Percentiles rank a stretch among this genome's conserved stretches.
phyloP scores from a whole-genome alignment of 2,113 vertebrate genomes.

The Copsychus sechellarum region DNA sequence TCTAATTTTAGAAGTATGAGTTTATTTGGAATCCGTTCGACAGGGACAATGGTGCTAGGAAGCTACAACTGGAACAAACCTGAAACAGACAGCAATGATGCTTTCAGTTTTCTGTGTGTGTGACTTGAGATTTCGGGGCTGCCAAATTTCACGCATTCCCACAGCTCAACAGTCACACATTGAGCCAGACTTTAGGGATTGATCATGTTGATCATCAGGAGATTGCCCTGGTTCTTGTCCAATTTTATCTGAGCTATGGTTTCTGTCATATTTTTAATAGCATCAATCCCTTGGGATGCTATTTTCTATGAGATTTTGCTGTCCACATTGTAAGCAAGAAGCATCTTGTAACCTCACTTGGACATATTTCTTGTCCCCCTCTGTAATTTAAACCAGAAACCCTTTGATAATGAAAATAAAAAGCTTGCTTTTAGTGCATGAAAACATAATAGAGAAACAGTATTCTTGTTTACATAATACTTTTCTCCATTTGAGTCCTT shows the following conservation, averaged over 20 bases:
- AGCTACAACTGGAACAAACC: constrained; percentile 1
- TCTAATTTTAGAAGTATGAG: constrained; percentile 11
- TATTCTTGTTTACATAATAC: not conserved
- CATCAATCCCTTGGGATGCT: not conserved
- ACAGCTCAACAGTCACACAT: not conserved
- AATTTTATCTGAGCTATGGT: not conserved
- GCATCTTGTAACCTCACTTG: not conserved
- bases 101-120: not conserved
- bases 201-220: not conserved
- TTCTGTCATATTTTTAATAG: not conserved
- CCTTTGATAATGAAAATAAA: not conserved
- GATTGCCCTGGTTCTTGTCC: not conserved
- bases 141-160: not conserved
- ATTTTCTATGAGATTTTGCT: not conserved
- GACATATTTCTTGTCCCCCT: not conserved
- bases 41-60: not conserved
- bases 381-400: not conserved
- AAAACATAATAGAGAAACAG: not conserved
- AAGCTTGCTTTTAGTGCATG: not conserved
- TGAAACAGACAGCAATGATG: not conserved
- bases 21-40: constrained; percentile 6
- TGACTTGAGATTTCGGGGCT: not conserved
- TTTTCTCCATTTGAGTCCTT: not conserved
- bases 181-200: not conserved
- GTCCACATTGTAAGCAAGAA: not conserved